A percentile compares a stretch with the other conserved stretches of the same genome.
These are phyloP conservation scores for Chascanopsetta lugubris DNA, from an alignment of 2,113 vertebrate species.

Conservation along the genomic window DNA sequence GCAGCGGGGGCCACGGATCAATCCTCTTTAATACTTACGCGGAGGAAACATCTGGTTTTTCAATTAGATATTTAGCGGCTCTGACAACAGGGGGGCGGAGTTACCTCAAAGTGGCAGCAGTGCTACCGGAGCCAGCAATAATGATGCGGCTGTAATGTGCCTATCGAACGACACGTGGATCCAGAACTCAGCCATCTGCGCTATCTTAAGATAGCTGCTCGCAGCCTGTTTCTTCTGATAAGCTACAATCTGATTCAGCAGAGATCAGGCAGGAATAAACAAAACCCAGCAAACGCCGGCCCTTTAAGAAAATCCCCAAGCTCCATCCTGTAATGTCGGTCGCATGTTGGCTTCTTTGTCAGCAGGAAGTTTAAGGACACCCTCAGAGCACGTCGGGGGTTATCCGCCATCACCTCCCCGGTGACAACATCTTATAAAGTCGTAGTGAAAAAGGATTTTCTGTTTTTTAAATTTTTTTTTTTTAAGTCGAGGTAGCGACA, in stretches of 20 bases:
- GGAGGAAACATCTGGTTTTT: constrained; percentile 69
- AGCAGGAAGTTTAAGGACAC: constrained; percentile 70
- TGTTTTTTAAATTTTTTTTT: constrained; percentile 1
- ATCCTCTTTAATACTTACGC: constrained; percentile 66
- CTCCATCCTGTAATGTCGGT: constrained; percentile 53
- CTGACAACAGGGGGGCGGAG: constrained; percentile 51
- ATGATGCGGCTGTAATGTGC: constrained; percentile 73
- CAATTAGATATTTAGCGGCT: constrained; percentile 71
- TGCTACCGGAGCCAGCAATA: constrained; percentile 62
- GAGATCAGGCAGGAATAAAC: constrained; percentile 69
- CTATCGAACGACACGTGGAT: constrained; percentile 61
- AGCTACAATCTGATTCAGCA: constrained; percentile 73
- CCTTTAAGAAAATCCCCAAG: constrained; percentile 67
- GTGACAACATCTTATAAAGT: constrained; percentile 71
- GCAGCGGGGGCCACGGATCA: too few relatives aligned
- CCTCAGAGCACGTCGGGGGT: constrained; percentile 65
- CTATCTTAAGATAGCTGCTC: constrained; percentile 63
- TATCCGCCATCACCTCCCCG: constrained; percentile 72
- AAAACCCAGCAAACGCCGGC: constrained; percentile 55
- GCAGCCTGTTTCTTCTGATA: constrained; percentile 74
- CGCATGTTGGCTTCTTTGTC: constrained; percentile 52
- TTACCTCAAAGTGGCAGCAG: constrained; percentile 59
- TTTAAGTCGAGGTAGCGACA: constrained; percentile 40
- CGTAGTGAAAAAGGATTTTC: constrained; percentile 55
- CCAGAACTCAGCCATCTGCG: constrained; percentile 63